Percentiles rank a stretch among this genome's conserved stretches.
Evolutionary conservation across 2,113 vertebrate genomes (phyloP).

Genomic region (Corythornis vintsioides): DNA sequence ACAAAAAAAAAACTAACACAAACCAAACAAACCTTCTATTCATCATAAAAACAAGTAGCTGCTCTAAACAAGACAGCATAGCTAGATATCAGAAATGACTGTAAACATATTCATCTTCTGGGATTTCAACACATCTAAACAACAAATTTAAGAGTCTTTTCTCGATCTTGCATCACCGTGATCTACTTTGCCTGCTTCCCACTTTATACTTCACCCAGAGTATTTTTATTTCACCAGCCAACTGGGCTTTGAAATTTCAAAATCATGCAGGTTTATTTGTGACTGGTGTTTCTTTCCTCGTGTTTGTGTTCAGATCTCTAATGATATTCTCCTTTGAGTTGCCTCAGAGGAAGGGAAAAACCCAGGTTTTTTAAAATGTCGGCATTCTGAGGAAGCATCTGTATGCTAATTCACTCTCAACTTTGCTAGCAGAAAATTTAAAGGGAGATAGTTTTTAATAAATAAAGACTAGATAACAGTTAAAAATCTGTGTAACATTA

Average conservation of each 20-base stretch:
- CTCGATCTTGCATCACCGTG: background rate
- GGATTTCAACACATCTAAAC: background rate
- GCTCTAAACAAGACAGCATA: background rate
- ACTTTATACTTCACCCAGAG: background rate
- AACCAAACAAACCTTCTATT: background rate
- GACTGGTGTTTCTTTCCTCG: background rate
- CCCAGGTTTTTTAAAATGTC: constrained; percentile 21
- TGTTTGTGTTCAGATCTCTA: background rate
- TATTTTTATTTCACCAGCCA: background rate
- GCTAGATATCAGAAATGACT: background rate
- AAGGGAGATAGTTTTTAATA: constrained; percentile 38
- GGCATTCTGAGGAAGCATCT: constrained; percentile 50
- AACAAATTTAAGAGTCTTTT: background rate
- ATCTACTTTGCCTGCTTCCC: background rate
- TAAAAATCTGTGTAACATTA: background rate
- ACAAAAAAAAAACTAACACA: background rate
- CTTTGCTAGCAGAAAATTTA: constrained; percentile 44
- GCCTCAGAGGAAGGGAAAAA: constrained; percentile 42
- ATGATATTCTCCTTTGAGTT: constrained; percentile 30
- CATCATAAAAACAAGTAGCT: accelerated
- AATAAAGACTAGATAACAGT: background rate
- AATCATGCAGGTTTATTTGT: background rate
- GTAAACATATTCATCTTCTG: background rate
- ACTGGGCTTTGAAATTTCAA: background rate
- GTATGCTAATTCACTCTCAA: constrained; percentile 54